Evolutionary conservation across 2,888 invertebrate species (phyloP).

Genomic region (Callyntrura sp.): DNA sequence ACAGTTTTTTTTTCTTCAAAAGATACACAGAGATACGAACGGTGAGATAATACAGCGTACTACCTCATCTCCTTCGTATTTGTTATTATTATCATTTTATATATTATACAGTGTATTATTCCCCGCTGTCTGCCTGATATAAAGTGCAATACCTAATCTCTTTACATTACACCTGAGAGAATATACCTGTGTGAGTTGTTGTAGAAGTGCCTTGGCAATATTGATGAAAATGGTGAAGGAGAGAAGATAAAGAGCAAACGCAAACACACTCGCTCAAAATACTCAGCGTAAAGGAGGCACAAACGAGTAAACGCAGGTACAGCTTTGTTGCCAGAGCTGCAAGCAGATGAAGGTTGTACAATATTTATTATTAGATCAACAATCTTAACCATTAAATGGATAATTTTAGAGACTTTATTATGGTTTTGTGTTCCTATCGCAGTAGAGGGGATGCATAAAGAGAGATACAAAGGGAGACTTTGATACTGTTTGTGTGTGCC

Average conservation of each 20-base stretch:
- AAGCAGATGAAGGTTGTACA: constrained; percentile 5
- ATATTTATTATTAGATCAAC: constrained; percentile 31
- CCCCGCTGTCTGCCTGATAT: neutral
- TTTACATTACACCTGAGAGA: no score
- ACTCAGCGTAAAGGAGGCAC: neutral
- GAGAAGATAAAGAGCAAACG: constrained; percentile 27
- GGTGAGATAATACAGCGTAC: constrained; percentile 30
- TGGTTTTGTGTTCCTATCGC: neutral
- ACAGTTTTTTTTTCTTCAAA: constrained; percentile 6
- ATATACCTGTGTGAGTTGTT: no score
- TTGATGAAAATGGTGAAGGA: neutral
- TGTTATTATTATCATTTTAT: neutral
- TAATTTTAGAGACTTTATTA: constrained; percentile 29
- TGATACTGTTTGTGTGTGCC: neutral
- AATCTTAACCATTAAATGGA: constrained; percentile 42
- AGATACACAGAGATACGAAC: constrained; percentile 35
- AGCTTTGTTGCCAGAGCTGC: constrained; percentile 11
- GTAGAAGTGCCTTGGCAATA: neutral
- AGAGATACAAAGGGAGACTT: neutral
- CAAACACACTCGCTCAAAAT: neutral
- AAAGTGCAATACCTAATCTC: neutral
- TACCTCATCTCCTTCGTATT: constrained; percentile 35
- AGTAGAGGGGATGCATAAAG: neutral
- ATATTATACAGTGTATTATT: neutral
- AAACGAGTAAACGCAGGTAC: neutral